Percentiles rank a stretch among this genome's conserved stretches.
Conservation (phyloP, 2,113 vertebrate species). For the Leuciscus idus region DNA sequence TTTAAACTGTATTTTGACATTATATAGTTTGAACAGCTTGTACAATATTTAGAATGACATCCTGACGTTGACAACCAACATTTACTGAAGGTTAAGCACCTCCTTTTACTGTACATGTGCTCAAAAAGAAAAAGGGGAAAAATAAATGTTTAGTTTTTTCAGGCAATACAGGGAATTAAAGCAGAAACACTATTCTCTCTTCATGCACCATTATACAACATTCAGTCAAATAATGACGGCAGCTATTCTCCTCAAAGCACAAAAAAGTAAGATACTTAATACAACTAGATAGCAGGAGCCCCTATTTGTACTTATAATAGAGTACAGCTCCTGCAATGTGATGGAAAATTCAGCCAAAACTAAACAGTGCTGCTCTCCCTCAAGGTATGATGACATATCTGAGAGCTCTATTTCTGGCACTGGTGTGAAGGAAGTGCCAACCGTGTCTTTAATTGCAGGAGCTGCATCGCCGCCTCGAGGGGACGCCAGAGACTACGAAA, state of each 20-base stretch:
- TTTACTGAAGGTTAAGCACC: slow-evolving; percentile 4
- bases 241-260: neutral
- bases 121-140: neutral
- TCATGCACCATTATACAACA: neutral
- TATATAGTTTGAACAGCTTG: neutral
- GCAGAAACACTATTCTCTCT: slow-evolving; percentile 2
- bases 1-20: neutral
- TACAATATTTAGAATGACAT: neutral
- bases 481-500: slow-evolving; percentile 93
- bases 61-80: neutral
- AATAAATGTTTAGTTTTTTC: neutral
- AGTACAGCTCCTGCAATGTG: slow-evolving; percentile 22
- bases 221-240: neutral
- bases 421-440: slow-evolving; percentile 57
- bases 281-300: slow-evolving; percentile 24
- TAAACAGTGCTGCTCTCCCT: slow-evolving; percentile 46
- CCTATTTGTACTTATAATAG: slow-evolving; percentile 43
- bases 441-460: slow-evolving; percentile 78
- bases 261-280: neutral
- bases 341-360: slow-evolving; percentile 38
- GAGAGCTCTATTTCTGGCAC: slow-evolving; percentile 57
- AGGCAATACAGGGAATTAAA: neutral
- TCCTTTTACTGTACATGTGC: neutral
- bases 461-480: slow-evolving; percentile 93
- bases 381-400: slow-evolving; percentile 54